Evolutionary conservation across 2,888 invertebrate genomes (phyloP).

Genomic region (Drosophila emarginata): DNA sequence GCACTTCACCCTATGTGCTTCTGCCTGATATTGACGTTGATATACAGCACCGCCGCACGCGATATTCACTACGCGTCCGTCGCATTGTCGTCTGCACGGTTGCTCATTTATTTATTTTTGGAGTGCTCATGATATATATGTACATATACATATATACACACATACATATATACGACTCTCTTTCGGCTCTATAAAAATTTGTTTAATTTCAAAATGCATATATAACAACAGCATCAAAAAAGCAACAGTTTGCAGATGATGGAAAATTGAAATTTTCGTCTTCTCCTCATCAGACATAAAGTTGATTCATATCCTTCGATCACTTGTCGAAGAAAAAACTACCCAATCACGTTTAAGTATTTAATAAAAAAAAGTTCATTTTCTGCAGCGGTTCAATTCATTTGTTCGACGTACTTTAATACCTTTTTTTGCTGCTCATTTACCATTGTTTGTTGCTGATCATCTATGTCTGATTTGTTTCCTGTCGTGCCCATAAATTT

Average conservation of each 20-base stretch:
- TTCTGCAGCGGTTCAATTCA: constrained; percentile 42
- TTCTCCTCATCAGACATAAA: too few relatives aligned
- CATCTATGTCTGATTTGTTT: constrained; percentile 78
- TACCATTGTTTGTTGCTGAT: constrained; percentile 52
- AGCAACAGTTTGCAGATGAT: not conserved
- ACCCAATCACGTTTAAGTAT: too few relatives aligned
- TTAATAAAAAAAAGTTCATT: constrained; percentile 2
- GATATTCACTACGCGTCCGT: constrained; percentile 47
- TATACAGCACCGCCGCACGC: constrained; percentile 74
- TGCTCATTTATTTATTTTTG: constrained; percentile 68
- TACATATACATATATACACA: constrained; percentile 23
- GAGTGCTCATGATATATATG: constrained; percentile 48
- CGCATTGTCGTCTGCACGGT: constrained; percentile 4
- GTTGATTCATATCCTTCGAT: too few relatives aligned
- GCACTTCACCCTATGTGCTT: constrained; percentile 70
- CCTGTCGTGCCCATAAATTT: constrained; percentile 76
- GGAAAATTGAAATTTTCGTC: not conserved
- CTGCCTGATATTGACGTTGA: constrained; percentile 73
- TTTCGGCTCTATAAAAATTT: not conserved
- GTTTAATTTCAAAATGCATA: not conserved
- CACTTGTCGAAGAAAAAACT: too few relatives aligned
- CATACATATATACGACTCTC: constrained; percentile 3
- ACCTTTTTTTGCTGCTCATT: constrained; percentile 43
- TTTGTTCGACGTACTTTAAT: constrained; percentile 14
- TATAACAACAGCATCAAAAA: not conserved